Evolutionary conservation across 2,113 vertebrate genomes (phyloP).

Genomic region (western clawed frog (Xenopus tropicalis)): UCB_Xtro_10.0 CM004450.2:107751001-107751500

Average conservation of each 20-base stretch:
- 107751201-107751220: slow-evolving; percentile 85
- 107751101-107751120: slow-evolving; percentile 63
- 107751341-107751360: slow-evolving; percentile 73
- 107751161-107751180: slow-evolving; percentile 78
- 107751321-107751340: slow-evolving; percentile 70
- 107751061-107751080: slow-evolving; percentile 69
- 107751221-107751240: slow-evolving; percentile 76
- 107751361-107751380: slow-evolving; percentile 76
- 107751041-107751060: slow-evolving; percentile 72
- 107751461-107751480: slow-evolving; percentile 72
- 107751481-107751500: slow-evolving; percentile 82
- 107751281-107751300: slow-evolving; percentile 77
- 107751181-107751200: slow-evolving; percentile 92
- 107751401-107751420: slow-evolving; percentile 76
- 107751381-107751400: slow-evolving; percentile 80
- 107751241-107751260: slow-evolving; percentile 74
- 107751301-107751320: slow-evolving; percentile 76
- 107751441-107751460: slow-evolving; percentile 77
- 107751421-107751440: slow-evolving; percentile 73
- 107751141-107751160: slow-evolving; percentile 82
- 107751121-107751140: slow-evolving; percentile 90
- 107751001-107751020: slow-evolving; percentile 78
- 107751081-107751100: slow-evolving; percentile 67
- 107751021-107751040: slow-evolving; percentile 69
- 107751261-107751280: slow-evolving; percentile 87